phyloP scores from a whole-genome alignment of 2,797 vertebrate genomes.

The Graptemys geographica region DNA sequence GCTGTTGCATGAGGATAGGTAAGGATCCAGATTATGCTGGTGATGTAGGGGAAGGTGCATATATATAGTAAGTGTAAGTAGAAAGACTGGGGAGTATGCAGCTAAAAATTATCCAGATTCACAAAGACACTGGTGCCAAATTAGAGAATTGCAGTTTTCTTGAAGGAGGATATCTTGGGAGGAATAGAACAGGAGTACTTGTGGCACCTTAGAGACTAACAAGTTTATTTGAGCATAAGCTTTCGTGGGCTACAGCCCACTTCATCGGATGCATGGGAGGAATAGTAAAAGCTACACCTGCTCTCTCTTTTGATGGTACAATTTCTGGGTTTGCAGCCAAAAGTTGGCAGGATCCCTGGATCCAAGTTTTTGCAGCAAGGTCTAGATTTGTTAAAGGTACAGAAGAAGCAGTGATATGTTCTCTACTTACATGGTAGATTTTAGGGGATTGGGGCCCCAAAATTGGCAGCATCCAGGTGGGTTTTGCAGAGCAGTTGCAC shows the following conservation, averaged over 20 bases:
- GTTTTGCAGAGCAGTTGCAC: neutral
- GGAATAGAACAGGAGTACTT: neutral
- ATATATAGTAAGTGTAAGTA: neutral
- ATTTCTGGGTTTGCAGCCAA: neutral
- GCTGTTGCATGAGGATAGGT: neutral
- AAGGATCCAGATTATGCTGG: neutral
- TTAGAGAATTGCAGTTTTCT: neutral
- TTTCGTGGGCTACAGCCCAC: too few species aligned
- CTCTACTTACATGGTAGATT: neutral
- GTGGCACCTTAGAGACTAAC: too few species aligned
- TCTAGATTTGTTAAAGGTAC: neutral
- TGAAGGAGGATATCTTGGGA: neutral
- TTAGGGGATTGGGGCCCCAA: neutral
- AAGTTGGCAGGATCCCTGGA: neutral
- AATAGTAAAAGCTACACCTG: neutral
- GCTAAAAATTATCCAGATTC: neutral
- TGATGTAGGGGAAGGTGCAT: neutral
- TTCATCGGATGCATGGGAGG: neutral
- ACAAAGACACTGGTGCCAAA: neutral
- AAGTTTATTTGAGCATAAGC: too few species aligned
- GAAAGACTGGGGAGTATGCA: neutral
- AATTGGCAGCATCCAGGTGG: neutral
- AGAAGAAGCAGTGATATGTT: neutral
- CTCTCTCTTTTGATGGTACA: neutral
- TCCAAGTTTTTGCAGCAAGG: neutral